Evolutionary conservation across 1,140 invertebrate species (phyloP), one percentile per base, ranked within the genome.

Genomic region (Idris sp.): DNA sequence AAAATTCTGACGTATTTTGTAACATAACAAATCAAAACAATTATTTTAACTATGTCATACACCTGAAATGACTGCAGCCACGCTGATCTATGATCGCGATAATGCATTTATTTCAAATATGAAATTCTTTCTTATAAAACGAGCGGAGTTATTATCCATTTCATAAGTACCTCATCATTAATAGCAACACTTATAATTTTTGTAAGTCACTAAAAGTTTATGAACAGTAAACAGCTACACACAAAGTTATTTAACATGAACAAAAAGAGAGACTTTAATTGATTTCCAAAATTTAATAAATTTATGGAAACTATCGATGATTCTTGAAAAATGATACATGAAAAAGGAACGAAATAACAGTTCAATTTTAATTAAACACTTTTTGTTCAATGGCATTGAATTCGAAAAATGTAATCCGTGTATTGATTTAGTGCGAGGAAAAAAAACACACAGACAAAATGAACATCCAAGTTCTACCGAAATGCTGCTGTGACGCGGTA

Each of bases 401-500:
- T 2, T 26, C 8, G 9, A 5, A 36, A 46, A 54, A 54, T 43
- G n/a, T n/a, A n/a, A 10, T 2, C 11, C 4, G 11, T 19, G 41
- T 51, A 58, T 49, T 68, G 64, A 68, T 69, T 69, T 68, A 25
- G 13, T 33, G 28, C 22, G 26, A 46, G 59, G 59, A 69, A 69
- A 22, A 0, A 30, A n/a, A n/a, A n/a, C n/a, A n/a, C n/a, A n/a
- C n/a, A n/a, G n/a, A n/a, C n/a, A n/a, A n/a, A n/a, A n/a, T n/a
- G n/a, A n/a, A n/a, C n/a, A n/a, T n/a, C n/a, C n/a, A n/a, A n/a
- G n/a, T 40, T 41, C 38, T 2, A 22, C 36, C 65, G 53, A 69
- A 68, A 80, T 81, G 62, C 64, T 44, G 38, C 48, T 49, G 41
- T 71, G 56, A 73, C 48, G 8, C 61, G 65, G 28, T 40, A 76